A percentile compares a stretch with the other conserved stretches of the same genome.
Conservation (phyloP, 1,140 invertebrate species). For the Calliphora vicina region DNA sequence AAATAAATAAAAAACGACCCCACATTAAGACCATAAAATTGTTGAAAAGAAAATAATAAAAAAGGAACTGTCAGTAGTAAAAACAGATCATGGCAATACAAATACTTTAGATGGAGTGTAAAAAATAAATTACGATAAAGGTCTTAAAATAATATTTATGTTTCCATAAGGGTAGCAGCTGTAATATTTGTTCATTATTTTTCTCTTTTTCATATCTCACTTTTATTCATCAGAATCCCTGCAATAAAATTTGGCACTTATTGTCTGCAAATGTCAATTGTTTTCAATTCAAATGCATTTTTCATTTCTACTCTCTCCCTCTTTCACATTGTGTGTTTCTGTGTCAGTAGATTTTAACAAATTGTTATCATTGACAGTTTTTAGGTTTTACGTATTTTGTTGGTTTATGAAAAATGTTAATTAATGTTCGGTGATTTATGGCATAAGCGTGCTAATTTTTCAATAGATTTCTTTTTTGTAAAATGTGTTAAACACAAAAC, state of each 20-base stretch:
- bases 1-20: constrained; percentile 23
- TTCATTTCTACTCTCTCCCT: neutral
- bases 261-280: constrained; percentile 7
- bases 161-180: constrained; percentile 23
- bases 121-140: neutral
- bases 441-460: constrained; percentile 23
- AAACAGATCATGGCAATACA: neutral
- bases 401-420: constrained; percentile 10
- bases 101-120: neutral
- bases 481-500: neutral
- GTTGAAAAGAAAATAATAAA: constrained; percentile 2
- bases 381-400: neutral
- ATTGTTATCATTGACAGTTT: neutral
- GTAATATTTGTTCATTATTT: neutral
- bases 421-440: constrained; percentile 23
- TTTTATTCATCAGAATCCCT: neutral
- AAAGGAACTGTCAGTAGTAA: constrained; percentile 13
- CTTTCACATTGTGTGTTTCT: neutral
- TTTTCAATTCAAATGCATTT: neutral
- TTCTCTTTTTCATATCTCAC: too few species aligned
- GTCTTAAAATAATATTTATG: constrained; percentile 27
- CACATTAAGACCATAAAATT: constrained; percentile 17
- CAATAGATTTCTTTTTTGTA: neutral
- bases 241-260: neutral
- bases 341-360: neutral